Evolutionary conservation across 2,113 vertebrate genomes (phyloP), one percentile per base, ranked within the genome.

Genomic region (Megaptera novaeangliae): DNA sequence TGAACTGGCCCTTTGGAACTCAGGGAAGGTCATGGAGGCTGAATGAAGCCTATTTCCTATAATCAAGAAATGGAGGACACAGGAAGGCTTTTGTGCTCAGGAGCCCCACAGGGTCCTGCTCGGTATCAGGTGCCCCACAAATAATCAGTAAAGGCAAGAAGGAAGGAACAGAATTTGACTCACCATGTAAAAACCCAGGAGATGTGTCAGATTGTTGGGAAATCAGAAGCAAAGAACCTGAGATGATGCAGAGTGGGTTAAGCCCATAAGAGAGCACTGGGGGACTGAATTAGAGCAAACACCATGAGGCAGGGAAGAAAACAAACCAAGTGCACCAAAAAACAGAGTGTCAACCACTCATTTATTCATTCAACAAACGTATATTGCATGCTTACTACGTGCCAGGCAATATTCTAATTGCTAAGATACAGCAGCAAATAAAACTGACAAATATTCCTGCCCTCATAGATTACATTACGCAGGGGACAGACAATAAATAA

Each of bases 211-310:
- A 14, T 21, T 23, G 36, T 20, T 66, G 25, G 27, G 66, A 49
- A 69, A 57, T 36, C 23, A 9, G 17, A 82, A 34, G 36, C 59
- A 39, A 52, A 82, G 44, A 64, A 39, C 29, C 39, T 13, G 59
- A 36, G 41, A 68, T 49, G 36, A 52, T 27, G 6, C 2, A 10
- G 29, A 20, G 5, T 3, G 3, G 34, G 13, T 12, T 75, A 71
- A 25, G 10, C 8, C 21, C 18, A 0, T 14, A 8, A 63, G n/a
- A 68, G 10, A 1, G 9, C 2, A 1, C 8, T 3, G 15, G 34
- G 25, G 27, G 15, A 52, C 8, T 10, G 23, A 80, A 9, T 17
- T 2, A 11, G 27, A 12, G 39, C 57, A 91, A 81, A 52, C 3
- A n/a, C 29, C n/a, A 27, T 0, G 5, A 71, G 4, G 5, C 23